A percentile compares a stretch with the other conserved stretches of the same genome.
Conservation (phyloP, 2,113 vertebrate species). For the Coreoperca whiteheadi region DNA sequence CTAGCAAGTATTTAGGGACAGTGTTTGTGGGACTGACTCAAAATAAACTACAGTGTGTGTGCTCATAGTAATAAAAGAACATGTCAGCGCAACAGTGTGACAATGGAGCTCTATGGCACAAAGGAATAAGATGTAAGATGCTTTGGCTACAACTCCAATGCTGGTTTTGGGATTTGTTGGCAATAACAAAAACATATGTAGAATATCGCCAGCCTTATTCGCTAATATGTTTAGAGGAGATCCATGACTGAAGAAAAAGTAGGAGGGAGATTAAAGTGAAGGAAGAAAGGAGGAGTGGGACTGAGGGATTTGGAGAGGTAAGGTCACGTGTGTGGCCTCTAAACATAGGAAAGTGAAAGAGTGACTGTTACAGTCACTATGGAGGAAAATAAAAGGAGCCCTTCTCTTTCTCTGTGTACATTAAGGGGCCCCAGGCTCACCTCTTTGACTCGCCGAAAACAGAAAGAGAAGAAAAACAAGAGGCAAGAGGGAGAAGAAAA, state of each 20-base stretch:
- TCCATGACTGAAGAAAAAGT: background rate
- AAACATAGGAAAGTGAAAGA: background rate
- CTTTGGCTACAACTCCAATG: background rate
- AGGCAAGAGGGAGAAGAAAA: constrained; percentile 46
- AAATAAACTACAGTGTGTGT: too few relatives aligned
- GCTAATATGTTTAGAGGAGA: background rate
- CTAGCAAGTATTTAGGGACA: too few relatives aligned
- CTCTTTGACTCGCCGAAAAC: constrained; percentile 59
- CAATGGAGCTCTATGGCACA: background rate
- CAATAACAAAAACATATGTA: background rate
- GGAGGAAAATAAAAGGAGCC: constrained; percentile 54
- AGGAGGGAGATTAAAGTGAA: background rate
- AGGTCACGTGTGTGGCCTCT: constrained; percentile 40
- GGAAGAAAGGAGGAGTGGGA: background rate
- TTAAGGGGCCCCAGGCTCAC: constrained; percentile 56
- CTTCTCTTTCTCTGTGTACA: constrained; percentile 59
- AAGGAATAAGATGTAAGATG: background rate
- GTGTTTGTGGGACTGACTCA: too few relatives aligned
- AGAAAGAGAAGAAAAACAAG: constrained; percentile 58
- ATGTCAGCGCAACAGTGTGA: too few relatives aligned
- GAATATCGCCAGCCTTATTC: background rate
- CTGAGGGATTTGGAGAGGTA: background rate
- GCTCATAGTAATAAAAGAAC: too few relatives aligned
- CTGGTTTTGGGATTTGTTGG: background rate
- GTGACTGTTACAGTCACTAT: constrained; percentile 40